A percentile compares a stretch with the other conserved stretches of the same genome.
These are phyloP conservation scores for Micromesistius poutassou DNA, from an alignment of 2,797 vertebrate genomes.

Conservation along the genomic window DNA sequence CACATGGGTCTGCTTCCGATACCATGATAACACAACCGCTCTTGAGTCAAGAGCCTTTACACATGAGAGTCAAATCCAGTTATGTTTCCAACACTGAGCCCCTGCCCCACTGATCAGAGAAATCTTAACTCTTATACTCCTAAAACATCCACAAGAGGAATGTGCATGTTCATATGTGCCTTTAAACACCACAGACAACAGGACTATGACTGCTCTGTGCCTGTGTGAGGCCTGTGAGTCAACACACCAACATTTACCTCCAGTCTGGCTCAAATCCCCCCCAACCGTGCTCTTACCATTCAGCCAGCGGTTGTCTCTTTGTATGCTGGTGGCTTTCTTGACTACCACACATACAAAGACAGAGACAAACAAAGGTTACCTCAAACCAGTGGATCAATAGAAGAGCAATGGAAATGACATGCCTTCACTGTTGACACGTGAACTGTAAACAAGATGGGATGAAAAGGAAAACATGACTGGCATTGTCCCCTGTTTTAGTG, in stretches of 20 bases:
- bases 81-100: neutral
- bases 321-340: constrained; percentile 54
- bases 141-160: constrained; percentile 10
- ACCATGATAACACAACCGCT: constrained; percentile 15
- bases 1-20: constrained; percentile 9
- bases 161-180: constrained; percentile 36
- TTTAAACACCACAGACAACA: constrained; percentile 40
- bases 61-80: neutral
- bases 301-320: constrained; percentile 61
- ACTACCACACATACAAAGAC: constrained; percentile 45
- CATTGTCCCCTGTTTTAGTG: neutral
- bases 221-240: constrained; percentile 51
- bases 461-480: neutral
- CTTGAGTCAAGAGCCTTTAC: neutral
- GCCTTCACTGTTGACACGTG: neutral
- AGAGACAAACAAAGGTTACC: constrained; percentile 30
- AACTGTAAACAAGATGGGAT: neutral
- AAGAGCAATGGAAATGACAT: neutral
- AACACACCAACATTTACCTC: constrained; percentile 60
- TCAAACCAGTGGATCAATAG: constrained; percentile 9
- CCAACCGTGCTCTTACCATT: constrained; percentile 32
- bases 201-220: constrained; percentile 48
- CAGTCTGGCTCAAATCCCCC: constrained; percentile 53
- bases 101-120: neutral
- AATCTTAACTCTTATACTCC: neutral